Percentiles rank a stretch among this genome's conserved stretches.
These are phyloP conservation scores for Harpalus rubripes DNA, from an alignment of 2,888 invertebrate genomes.

Conservation along the genomic window DNA sequence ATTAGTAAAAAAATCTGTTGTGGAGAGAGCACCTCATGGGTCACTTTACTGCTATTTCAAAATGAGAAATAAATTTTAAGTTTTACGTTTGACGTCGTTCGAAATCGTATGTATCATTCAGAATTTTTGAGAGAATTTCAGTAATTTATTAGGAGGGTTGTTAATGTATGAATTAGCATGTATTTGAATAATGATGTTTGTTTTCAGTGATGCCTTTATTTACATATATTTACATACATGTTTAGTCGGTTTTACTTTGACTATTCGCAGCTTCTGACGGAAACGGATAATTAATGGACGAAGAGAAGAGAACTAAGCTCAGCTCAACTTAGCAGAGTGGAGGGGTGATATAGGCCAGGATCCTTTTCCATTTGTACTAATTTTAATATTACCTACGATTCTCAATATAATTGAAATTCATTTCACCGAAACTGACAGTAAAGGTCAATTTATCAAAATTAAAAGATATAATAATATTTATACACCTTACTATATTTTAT, in stretches of 20 bases:
- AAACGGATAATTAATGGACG: constrained; percentile 61
- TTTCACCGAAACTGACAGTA: too few species aligned
- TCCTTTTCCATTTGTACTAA: neutral
- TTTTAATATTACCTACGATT: neutral
- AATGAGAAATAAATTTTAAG: too few species aligned
- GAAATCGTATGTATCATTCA: too few species aligned
- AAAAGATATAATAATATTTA: too few species aligned
- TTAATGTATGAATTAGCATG: constrained; percentile 64
- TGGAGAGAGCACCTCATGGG: too few species aligned
- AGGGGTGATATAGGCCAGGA: constrained; percentile 13
- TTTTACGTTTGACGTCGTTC: too few species aligned
- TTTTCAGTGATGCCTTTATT: constrained; percentile 61
- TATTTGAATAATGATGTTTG: constrained; percentile 63
- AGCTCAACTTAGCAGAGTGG: neutral
- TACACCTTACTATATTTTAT: too few species aligned
- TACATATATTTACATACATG: constrained; percentile 63
- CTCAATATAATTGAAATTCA: too few species aligned
- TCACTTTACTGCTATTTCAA: too few species aligned
- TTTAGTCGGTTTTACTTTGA: constrained; percentile 55
- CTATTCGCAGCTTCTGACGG: constrained; percentile 55
- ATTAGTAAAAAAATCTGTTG: too few species aligned
- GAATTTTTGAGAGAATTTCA: constrained; percentile 35
- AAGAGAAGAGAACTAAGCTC: constrained; percentile 53
- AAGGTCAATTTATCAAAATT: too few species aligned
- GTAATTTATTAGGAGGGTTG: constrained; percentile 45